Base-by-base conservation (phyloP, 2,797 vertebrate species). In the Propithecus deckenii region DNA sequence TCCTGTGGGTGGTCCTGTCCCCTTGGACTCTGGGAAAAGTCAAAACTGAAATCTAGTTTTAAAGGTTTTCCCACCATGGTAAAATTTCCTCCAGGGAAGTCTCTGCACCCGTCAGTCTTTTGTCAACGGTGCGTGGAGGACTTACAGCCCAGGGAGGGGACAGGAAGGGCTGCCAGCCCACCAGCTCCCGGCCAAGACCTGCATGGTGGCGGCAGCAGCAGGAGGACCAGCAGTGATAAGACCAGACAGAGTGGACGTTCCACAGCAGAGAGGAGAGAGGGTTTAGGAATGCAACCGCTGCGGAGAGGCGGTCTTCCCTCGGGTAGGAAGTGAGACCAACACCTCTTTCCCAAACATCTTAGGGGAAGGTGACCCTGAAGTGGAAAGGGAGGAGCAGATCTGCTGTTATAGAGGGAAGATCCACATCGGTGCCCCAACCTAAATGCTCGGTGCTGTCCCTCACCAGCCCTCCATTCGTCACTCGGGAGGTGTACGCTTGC, bases 401-500 rank as follows among this genome's bases (percentile, higher is more conserved):
- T 65, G 22, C 50, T 63, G 25, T 67, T 41, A 14, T 13, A 38
- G 11, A 14, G 5, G 11, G 63, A 57, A 25, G 10, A 52, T 25
- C 32, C 65, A 10, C 4, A 0, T 2, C 1, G 30, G 43, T 48
- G 43, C 71, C 22, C n/a, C 61, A 67, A 14, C 67, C 13, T 41
- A 32, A 15, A 38, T 59, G 43, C 59, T 57, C 57, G 20, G 43
- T 38, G 14, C 41, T 72, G 11, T 48, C 4, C 79, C 74, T 43
- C 28, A 63, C 7, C 2, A 67, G 46, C 41, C 59, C 59, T 57
- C 30, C 38, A 20, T 7, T 20, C 38, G 61, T 46, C 30, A 38
- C 25, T 35, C 32, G 4, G 4, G 63, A 67, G 0, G 14, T 28
- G 7, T 78, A 41, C 1, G 3, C 0, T 2, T 25, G 11, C 23